Base-by-base conservation (phyloP, 2,797 vertebrate species). In the Melanotaenia maccullochi region DNA sequence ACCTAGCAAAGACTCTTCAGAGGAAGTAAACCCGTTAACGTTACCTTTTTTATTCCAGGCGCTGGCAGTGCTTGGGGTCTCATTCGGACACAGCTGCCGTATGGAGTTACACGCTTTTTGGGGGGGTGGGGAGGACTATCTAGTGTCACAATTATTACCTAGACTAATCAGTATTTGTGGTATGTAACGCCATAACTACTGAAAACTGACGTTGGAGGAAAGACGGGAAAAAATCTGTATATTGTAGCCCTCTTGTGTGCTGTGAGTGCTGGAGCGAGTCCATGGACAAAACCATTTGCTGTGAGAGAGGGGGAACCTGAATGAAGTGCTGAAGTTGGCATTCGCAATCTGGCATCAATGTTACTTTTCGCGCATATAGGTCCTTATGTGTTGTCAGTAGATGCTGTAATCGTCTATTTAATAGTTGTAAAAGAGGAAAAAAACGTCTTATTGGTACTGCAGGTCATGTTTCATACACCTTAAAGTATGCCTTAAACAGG, bases 261-360 rank as follows among this genome's bases (percentile, higher is more conserved):
- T 73, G 20, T 64, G 83, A 86, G 86, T 74, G 74, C 81, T 85
- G 66, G 75, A 89, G 86, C 84, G 71, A 82, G 76, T 89, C 85
- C 78, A 71, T 64, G 91, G 92, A 76, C 68, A 3, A 83, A 88
- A 92, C 92, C 92, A 93, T 87, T 90, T 54, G 2, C 25, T 20
- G n/a, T 3, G 36, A 13, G 25, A 60, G 24, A 38, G 36, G 51
- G 60, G 74, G 60, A 81, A 32, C 1, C 28, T 30, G 38, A 20
- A 14, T 33, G 56, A 82, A 75, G 51, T 71, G 84, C 76, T 86
- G 85, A 91, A 87, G 83, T 91, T 87, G 79, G 69, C 61, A 40
- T 79, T 81, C 40, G 76, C 51, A 25, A 9, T 55, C 28, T 49
- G 60, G 56, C 55, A 20, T 32, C 35, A 71, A 7, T 25, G 44